Percentiles rank a stretch among this genome's conserved stretches.
phyloP scores from a whole-genome alignment of 2,113 vertebrate genomes.

The Chinchilla lanigera region DNA sequence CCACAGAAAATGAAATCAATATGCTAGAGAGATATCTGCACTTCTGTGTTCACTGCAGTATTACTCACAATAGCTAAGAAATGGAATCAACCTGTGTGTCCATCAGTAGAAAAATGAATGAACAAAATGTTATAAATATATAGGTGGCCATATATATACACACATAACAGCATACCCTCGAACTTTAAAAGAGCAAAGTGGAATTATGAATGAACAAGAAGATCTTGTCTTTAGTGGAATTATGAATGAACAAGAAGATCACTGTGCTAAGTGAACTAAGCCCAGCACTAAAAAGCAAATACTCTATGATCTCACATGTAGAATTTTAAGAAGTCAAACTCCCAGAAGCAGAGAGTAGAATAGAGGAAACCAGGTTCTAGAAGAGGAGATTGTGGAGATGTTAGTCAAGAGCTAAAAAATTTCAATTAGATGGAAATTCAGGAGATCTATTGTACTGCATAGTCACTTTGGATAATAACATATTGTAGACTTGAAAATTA shows the following conservation, averaged over 20 bases:
- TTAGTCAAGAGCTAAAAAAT: not conserved
- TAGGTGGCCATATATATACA: not conserved
- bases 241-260: not conserved
- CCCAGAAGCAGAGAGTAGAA: not conserved
- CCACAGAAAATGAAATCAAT: not conserved
- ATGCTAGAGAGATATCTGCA: not conserved
- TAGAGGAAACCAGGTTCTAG: not conserved
- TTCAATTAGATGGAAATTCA: not conserved
- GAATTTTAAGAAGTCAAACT: not conserved
- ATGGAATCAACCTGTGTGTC: too few relatives aligned
- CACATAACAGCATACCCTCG: not conserved
- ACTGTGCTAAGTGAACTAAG: not conserved
- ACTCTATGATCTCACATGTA: not conserved
- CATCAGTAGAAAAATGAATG: not conserved
- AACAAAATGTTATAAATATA: not conserved
- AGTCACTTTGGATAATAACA: not conserved
- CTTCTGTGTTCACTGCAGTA: accelerated
- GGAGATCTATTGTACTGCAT: not conserved
- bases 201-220: not conserved
- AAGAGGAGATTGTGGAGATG: not conserved
- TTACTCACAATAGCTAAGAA: not conserved
- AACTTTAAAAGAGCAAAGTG: not conserved
- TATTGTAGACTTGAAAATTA: not conserved
- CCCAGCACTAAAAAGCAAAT: not conserved
- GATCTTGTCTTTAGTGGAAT: not conserved